These are phyloP conservation scores for Morpho helenor DNA, from an alignment of 2,888 invertebrate species.

Conservation along the genomic window DNA sequence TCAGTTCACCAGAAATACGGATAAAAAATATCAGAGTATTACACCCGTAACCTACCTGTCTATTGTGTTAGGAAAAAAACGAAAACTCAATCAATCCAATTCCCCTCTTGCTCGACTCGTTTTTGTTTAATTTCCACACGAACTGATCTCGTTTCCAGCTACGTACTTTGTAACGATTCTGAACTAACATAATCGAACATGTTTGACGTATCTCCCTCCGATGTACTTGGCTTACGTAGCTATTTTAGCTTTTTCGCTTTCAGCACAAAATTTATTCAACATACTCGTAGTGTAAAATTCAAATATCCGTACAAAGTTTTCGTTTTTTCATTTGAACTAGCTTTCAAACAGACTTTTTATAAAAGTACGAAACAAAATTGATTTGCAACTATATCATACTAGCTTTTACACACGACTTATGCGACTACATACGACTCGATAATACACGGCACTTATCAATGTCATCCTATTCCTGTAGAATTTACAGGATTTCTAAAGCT, in stretches of 20 bases:
- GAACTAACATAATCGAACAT: conserved; percentile 29
- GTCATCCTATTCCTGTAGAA: no score
- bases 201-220: conserved; percentile 17
- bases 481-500: no score
- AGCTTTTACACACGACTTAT: no score
- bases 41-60: conserved; percentile 26
- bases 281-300: no score
- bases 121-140: conserved; percentile 34
- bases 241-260: background rate
- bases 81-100: conserved; percentile 32
- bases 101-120: conserved; percentile 27
- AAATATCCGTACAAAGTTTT: no score
- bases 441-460: no score
- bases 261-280: background rate
- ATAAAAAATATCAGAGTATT: conserved; percentile 20
- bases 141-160: conserved; percentile 26
- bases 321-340: no score
- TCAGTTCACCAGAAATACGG: conserved; percentile 12
- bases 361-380: no score
- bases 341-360: no score
- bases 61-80: conserved; percentile 23
- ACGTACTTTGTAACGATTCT: conserved; percentile 24
- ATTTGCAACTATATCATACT: no score
- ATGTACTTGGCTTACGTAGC: background rate
- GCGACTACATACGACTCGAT: no score